phyloP scores from a whole-genome alignment of 2,113 vertebrate genomes.

The Pachypanchax playfairii region DNA sequence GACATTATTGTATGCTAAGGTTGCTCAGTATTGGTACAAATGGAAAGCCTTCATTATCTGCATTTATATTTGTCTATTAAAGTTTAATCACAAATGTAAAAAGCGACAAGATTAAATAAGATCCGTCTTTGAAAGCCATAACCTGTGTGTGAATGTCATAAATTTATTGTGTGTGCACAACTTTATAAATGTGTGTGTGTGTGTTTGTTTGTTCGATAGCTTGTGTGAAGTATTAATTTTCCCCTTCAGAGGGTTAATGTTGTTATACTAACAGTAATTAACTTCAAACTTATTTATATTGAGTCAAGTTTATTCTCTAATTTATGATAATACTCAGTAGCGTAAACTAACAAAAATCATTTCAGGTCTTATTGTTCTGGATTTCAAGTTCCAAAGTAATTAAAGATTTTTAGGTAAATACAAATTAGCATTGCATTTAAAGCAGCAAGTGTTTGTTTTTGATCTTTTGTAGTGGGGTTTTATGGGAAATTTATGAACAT shows the following conservation, averaged over 20 bases:
- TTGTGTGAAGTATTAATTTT: constrained; percentile 22
- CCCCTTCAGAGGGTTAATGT: constrained; percentile 41
- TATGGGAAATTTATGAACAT: no score
- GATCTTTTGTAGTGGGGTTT: no score
- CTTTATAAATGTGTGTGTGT: constrained; percentile 24
- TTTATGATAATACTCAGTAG: no score
- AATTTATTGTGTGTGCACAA: constrained; percentile 30
- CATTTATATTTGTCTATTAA: constrained; percentile 73
- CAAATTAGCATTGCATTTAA: no score
- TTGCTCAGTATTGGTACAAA: constrained; percentile 48
- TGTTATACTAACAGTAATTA: no score
- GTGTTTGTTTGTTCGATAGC: constrained; percentile 26
- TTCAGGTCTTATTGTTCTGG: no score
- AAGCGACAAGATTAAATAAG: constrained; percentile 71
- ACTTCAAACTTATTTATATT: no score
- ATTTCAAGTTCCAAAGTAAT: no score
- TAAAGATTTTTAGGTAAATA: no score
- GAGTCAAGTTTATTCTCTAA: no score
- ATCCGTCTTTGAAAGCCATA: constrained; percentile 71
- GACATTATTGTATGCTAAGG: constrained; percentile 53
- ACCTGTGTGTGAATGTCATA: constrained; percentile 54
- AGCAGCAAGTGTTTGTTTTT: no score
- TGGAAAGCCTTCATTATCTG: constrained; percentile 71
- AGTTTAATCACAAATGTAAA: constrained; percentile 74
- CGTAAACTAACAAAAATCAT: no score